Evolutionary conservation across 2,888 invertebrate species (phyloP).

Genomic region (Odontothrips loti): DNA sequence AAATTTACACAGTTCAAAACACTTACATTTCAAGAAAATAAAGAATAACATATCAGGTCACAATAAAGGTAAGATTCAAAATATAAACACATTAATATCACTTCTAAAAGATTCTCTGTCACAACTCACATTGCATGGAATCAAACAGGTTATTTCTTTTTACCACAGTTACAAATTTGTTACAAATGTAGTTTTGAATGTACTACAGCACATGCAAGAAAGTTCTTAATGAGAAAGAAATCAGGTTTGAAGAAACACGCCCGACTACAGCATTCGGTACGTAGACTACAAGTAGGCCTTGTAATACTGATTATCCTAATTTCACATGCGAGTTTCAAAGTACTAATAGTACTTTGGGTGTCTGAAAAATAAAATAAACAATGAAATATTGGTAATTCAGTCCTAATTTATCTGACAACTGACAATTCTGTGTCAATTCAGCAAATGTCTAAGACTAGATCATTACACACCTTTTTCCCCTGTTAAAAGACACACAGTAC

Average conservation of each 20-base stretch:
- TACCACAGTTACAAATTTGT: not conserved
- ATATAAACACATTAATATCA: constrained; percentile 21
- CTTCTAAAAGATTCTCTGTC: not conserved
- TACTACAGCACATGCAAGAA: not conserved
- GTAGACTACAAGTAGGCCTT: constrained; percentile 24
- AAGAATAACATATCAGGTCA: constrained; percentile 25
- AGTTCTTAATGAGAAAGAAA: constrained; percentile 11
- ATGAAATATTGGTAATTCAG: not conserved
- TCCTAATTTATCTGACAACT: too few relatives aligned
- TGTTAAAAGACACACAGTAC: not conserved
- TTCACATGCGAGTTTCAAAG: not conserved
- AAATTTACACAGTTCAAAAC: not conserved
- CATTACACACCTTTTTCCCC: not conserved
- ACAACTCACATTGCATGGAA: not conserved
- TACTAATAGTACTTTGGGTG: not conserved
- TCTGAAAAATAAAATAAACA: not conserved
- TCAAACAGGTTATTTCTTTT: not conserved
- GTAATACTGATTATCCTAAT: constrained; percentile 25
- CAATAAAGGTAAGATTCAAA: constrained; percentile 22
- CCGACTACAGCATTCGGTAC: constrained; percentile 17
- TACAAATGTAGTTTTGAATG: not conserved
- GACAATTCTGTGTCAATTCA: too few relatives aligned
- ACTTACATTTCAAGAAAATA: constrained; percentile 20
- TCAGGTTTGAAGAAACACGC: constrained; percentile 18
- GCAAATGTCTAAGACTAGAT: not conserved